Evolutionary conservation across 2,797 vertebrate genomes (phyloP).

Genomic region (Chaetodon trifasciatus): DNA sequence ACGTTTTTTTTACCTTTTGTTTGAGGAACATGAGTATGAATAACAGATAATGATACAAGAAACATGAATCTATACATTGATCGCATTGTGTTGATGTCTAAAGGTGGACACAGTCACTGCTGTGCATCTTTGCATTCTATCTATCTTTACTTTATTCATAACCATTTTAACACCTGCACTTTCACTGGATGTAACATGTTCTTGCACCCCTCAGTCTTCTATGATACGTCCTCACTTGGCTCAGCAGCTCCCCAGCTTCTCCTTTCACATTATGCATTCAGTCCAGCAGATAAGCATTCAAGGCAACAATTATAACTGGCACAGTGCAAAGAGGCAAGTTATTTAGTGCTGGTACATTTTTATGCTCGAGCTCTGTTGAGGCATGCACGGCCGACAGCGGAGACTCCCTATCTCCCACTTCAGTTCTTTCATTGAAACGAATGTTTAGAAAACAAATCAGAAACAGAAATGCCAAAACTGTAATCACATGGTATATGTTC

Average conservation of each 20-base stretch:
- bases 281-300: slow-evolving; percentile 39
- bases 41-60: background rate
- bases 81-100: background rate
- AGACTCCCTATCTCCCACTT: slow-evolving; percentile 2
- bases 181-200: slow-evolving; percentile 35
- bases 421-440: slow-evolving; percentile 11
- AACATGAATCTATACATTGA: background rate
- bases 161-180: slow-evolving; percentile 25
- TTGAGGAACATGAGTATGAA: background rate
- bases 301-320: slow-evolving; percentile 32
- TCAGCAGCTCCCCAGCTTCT: slow-evolving; percentile 31
- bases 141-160: slow-evolving; percentile 22
- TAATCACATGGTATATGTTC: background rate
- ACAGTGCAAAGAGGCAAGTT: slow-evolving; percentile 18
- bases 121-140: background rate
- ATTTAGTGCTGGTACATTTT: slow-evolving; percentile 44
- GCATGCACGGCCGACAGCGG: slow-evolving; percentile 39
- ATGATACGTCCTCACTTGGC: slow-evolving; percentile 19
- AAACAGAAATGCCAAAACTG: background rate
- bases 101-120: background rate
- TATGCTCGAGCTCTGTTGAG: slow-evolving; percentile 22
- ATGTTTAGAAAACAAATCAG: background rate
- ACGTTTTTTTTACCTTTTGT: background rate
- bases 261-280: slow-evolving; percentile 54
- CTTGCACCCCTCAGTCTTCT: slow-evolving; percentile 30